Evolutionary conservation across 2,888 invertebrate genomes (phyloP).

Genomic region (Tinea trinotella): DNA sequence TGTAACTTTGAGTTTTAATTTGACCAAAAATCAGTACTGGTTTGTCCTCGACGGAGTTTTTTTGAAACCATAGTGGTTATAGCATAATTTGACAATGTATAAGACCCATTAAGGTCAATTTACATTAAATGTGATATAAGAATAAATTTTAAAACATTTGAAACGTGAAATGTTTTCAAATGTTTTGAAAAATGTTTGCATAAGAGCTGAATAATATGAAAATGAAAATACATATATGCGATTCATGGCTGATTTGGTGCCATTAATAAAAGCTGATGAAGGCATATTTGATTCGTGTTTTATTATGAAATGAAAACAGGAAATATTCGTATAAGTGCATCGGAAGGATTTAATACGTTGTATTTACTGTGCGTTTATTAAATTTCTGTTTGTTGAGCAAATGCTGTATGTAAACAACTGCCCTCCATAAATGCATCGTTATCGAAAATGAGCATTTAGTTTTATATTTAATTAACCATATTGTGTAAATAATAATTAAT

Average conservation of each 20-base stretch:
- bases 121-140: too few species aligned
- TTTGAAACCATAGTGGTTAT: too few species aligned
- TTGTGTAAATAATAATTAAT: background rate
- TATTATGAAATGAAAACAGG: slow-evolving; percentile 10
- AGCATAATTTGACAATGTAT: too few species aligned
- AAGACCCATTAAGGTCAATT: too few species aligned
- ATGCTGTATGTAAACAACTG: slow-evolving; percentile 3
- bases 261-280: slow-evolving; percentile 8
- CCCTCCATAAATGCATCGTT: slow-evolving; percentile 1
- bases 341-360: slow-evolving; percentile 9
- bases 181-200: too few species aligned
- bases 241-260: background rate
- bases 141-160: too few species aligned
- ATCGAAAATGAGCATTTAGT: slow-evolving; percentile 6
- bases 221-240: too few species aligned
- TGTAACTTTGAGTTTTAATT: too few species aligned
- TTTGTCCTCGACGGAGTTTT: too few species aligned
- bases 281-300: slow-evolving; percentile 5
- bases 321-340: slow-evolving; percentile 5
- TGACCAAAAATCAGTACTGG: too few species aligned
- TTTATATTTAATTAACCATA: background rate
- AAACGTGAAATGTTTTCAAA: too few species aligned
- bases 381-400: slow-evolving; percentile 12
- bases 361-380: slow-evolving; percentile 3
- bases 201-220: too few species aligned